Evolutionary conservation across 2,113 vertebrate species (phyloP).

Genomic region (Menura novaehollandiae): DNA sequence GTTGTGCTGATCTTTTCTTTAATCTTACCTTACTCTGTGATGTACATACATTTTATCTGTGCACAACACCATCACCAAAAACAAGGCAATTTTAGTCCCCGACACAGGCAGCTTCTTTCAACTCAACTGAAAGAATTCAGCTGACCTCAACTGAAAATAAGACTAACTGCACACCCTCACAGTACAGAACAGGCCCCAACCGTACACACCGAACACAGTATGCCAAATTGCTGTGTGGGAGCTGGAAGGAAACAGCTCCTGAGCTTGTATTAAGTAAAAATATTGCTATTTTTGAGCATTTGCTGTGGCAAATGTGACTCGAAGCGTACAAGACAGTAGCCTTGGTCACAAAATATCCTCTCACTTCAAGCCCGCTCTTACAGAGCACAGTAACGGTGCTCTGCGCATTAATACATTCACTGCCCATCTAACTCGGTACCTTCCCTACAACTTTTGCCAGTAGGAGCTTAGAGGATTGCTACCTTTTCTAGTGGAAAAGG

Average conservation of each 20-base stretch:
- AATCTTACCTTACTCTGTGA: neutral
- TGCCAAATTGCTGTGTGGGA: neutral
- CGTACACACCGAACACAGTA: neutral
- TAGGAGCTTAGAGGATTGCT: neutral
- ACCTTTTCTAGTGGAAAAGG: neutral
- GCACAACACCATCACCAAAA: neutral
- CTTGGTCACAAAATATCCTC: neutral
- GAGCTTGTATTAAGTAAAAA: neutral
- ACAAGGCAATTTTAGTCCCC: neutral
- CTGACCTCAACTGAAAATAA: neutral
- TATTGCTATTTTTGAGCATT: neutral
- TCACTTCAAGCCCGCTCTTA: neutral
- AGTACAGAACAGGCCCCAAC: neutral
- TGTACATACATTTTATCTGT: neutral
- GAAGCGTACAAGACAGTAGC: neutral
- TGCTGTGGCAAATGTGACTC: neutral
- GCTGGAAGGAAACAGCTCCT: neutral
- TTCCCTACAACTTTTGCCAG: neutral
- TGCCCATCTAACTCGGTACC: rapidly evolving
- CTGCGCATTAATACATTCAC: neutral
- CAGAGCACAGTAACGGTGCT: neutral
- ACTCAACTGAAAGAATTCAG: neutral
- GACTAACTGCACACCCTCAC: neutral
- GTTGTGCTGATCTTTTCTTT: neutral
- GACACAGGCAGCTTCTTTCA: neutral